These are phyloP conservation scores for Phenacoccus solenopsis DNA, from an alignment of 1,140 invertebrate species.

Conservation along the genomic window DNA sequence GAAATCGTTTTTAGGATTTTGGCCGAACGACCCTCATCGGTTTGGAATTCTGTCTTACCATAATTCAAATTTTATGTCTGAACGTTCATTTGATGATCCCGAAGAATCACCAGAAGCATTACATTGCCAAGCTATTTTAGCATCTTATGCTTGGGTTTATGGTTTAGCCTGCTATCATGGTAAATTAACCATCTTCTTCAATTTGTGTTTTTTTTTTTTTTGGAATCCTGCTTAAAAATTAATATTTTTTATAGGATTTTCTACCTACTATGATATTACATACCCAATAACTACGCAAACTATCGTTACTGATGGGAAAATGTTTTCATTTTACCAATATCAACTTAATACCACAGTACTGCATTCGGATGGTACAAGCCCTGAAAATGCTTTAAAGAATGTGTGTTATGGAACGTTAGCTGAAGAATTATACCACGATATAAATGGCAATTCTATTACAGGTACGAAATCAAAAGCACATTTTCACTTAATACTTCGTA, in stretches of 20 bases:
- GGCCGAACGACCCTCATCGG: conserved; percentile 55
- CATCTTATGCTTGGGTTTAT: conserved; percentile 64
- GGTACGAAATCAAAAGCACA: conserved; percentile 33
- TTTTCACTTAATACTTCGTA: background rate
- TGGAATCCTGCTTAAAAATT: background rate
- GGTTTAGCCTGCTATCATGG: conserved; percentile 71
- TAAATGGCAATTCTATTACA: conserved; percentile 55
- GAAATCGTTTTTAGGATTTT: conserved; percentile 45
- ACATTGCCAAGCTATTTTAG: conserved; percentile 54
- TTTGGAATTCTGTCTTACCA: conserved; percentile 65
- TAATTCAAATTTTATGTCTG: conserved; percentile 41
- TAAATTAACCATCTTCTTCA: conserved; percentile 27
- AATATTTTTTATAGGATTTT: conserved; percentile 55
- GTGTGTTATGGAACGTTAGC: conserved; percentile 64
- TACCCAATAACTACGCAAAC: conserved; percentile 79
- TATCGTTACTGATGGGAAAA: conserved; percentile 67
- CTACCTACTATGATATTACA: conserved; percentile 68
- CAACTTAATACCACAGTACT: conserved; percentile 74
- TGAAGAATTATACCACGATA: conserved; percentile 56
- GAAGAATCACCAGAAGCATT: conserved; percentile 47
- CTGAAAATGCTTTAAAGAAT: conserved; percentile 55
- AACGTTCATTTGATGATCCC: conserved; percentile 33
- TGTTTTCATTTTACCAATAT: conserved; percentile 71
- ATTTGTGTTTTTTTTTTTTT: background rate
- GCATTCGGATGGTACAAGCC: conserved; percentile 41